Base-by-base conservation (phyloP, 2,888 invertebrate species). In the Schizotus pectinicornis region DNA sequence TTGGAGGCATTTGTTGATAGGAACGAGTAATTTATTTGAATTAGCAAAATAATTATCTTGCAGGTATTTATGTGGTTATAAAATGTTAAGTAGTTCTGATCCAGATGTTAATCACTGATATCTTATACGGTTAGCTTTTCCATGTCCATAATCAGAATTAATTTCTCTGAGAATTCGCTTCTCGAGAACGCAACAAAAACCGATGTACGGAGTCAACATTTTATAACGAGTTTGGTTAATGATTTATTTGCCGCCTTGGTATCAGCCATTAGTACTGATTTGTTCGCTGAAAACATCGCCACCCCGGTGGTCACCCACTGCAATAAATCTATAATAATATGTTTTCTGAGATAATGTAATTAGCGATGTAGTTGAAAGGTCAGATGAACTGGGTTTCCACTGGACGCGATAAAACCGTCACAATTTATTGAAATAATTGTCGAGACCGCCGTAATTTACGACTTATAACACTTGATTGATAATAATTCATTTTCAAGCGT, bases 291-390 rank as follows among this genome's bases (percentile, higher is more conserved):
- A 11, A 30, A 11, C 30, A 38, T n/a, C n/a, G n/a, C 3, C 13
- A 6, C 33, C 33, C 31, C 13, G 31, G 37, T 32, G 38, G 12
- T 9, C 12, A 33, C 31, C 5, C 30, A 13, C 46, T 7, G 33
- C 7, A 46, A 9, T 31, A 37, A 37, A 48, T 48, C 7, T 2
- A 9, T 7, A 37, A 14, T 49, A 30, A n/a, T 34, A 14, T 56
- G 56, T 56, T 56, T 56, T 56, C 36, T 9, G 41, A 11, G 56
- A 56, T 55, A 51, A 41, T 32, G 41, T 55, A 59, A 59, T 59
- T 59, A 55, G 51, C 32, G 45, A 36, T 55, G 31, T 37, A 51
- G 51, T 55, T 45, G 39, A 59, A 12, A 45, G 50, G 55, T 55
- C 53, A 41, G 9, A n/a, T 11, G 30, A 14, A 45, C 38, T 43